These are phyloP conservation scores for Alosa sapidissima DNA, from an alignment of 2,797 vertebrate genomes.

Conservation along the genomic window DNA sequence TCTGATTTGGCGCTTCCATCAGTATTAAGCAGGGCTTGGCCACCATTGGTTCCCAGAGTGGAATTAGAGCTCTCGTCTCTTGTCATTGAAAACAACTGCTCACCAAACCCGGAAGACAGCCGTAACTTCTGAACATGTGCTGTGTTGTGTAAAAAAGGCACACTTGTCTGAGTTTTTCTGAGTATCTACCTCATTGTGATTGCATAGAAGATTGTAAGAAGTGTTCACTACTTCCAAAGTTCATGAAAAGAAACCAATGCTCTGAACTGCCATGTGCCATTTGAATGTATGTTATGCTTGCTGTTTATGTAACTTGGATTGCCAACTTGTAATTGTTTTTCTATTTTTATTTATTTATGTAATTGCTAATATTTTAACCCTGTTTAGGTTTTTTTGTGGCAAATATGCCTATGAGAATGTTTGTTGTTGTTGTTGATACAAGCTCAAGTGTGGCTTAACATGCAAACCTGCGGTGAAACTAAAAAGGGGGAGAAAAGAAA, in stretches of 20 bases:
- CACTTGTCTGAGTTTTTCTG: constrained; percentile 57
- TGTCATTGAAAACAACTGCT: constrained; percentile 8
- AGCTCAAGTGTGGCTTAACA: not conserved
- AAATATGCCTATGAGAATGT: not conserved
- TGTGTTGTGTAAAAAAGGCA: not conserved
- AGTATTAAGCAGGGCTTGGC: constrained; percentile 28
- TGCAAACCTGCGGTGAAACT: not conserved
- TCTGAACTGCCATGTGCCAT: constrained; percentile 47
- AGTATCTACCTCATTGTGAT: constrained; percentile 70
- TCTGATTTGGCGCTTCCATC: constrained; percentile 40
- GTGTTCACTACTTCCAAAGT: not conserved
- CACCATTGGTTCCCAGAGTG: not conserved
- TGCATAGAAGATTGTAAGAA: constrained; percentile 40
- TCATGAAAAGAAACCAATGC: constrained; percentile 22
- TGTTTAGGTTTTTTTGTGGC: not conserved
- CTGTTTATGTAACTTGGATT: not conserved
- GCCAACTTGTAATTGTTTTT: not conserved
- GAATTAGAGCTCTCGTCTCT: not conserved
- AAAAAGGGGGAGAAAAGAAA: constrained; percentile 39
- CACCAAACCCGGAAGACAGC: not conserved
- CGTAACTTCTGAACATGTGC: not conserved
- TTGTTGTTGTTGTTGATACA: not conserved
- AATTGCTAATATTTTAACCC: constrained; percentile 20
- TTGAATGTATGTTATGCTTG: constrained; percentile 3
- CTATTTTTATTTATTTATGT: not conserved